phyloP scores from a whole-genome alignment of 2,888 invertebrate genomes.

The Augochlorella aurata region DNA sequence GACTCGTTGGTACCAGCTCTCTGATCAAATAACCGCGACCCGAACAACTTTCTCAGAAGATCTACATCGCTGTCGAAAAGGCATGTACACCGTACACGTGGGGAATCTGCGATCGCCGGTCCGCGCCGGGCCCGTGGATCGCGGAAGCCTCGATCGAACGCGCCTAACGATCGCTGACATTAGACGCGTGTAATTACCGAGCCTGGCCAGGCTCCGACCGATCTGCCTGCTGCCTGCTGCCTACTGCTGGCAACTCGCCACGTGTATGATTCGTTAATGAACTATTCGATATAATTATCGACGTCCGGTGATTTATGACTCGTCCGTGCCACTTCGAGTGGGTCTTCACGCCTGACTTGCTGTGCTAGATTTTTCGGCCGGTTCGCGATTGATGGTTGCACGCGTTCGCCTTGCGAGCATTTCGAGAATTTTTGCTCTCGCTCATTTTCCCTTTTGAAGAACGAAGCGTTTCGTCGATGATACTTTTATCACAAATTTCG shows the following conservation, averaged over 20 bases:
- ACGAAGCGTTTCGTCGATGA: background rate
- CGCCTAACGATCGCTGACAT: slow-evolving; percentile 38
- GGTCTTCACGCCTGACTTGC: background rate
- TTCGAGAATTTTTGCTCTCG: background rate
- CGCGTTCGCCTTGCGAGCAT: background rate
- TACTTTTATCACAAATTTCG: background rate
- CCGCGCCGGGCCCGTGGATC: slow-evolving; percentile 1
- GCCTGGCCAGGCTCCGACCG: background rate
- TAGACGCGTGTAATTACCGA: slow-evolving; percentile 39
- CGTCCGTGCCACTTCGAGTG: slow-evolving; percentile 17
- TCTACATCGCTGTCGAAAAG: slow-evolving; percentile 47
- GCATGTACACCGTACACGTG: slow-evolving; percentile 21
- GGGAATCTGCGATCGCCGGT: background rate
- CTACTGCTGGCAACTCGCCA: background rate
- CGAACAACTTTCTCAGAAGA: slow-evolving; percentile 60
- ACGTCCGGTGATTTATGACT: slow-evolving; percentile 44
- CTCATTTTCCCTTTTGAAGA: background rate
- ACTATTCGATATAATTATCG: slow-evolving; percentile 42
- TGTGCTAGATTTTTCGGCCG: background rate
- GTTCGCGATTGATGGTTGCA: background rate
- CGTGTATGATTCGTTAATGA: slow-evolving; percentile 46
- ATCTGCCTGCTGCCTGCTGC: background rate
- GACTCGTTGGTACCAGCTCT: slow-evolving; percentile 65
- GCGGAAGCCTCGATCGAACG: slow-evolving; percentile 31
- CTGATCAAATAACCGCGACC: slow-evolving; percentile 67